Evolutionary conservation across 2,888 invertebrate species (phyloP), one percentile per base, ranked within the genome.

Genomic region (Cryptophagus acutangulus): DNA sequence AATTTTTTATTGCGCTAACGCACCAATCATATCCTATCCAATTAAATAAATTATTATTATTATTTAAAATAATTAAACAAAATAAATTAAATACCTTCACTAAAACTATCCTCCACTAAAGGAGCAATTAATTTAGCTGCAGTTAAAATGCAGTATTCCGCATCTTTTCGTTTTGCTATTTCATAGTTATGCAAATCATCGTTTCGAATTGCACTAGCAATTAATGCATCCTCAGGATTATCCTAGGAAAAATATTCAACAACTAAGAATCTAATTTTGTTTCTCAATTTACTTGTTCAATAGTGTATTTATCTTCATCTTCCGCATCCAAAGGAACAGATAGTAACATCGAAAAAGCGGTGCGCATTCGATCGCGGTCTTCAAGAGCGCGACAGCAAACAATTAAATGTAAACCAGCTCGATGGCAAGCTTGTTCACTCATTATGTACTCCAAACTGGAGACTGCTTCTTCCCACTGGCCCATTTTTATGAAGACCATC

Each of bases 371-470:
- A 43, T 96, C 94, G 6, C 84, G 79, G 70, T 95, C 94, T 20
- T 87, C 89, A 48, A 91, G 71, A n/a, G 90, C 88, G 63, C 87
- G 87, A 53, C 89, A 87, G 59, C 91, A 91, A 16, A 91, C 69
- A 41, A 96, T 83, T 39, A 95, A 74, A 67, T 97, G 94, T 49
- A 99, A 76, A 29, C 94, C 92, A 63, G 76, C 71, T 58, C 63
- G 55, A 43, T 70, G 70, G 64, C 91, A 90, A 0, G 94, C 86
- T 55, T 88, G 84, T 67, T 97, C 96, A 38, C 90, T 87, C 91
- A 99, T 94, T 43, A 97, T 95, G 69, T 93, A 95, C 65, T 99
- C 97, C 69, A 99, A 93, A 58, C 92, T 93, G 2, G 89, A 88
- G 31, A 94, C 87, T 0, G 99, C 97, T 66, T 99, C 97, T 37